A percentile compares a stretch with the other conserved stretches of the same genome.
Evolutionary conservation across 2,888 invertebrate species (phyloP).

Genomic region (Meteorus colon): DNA sequence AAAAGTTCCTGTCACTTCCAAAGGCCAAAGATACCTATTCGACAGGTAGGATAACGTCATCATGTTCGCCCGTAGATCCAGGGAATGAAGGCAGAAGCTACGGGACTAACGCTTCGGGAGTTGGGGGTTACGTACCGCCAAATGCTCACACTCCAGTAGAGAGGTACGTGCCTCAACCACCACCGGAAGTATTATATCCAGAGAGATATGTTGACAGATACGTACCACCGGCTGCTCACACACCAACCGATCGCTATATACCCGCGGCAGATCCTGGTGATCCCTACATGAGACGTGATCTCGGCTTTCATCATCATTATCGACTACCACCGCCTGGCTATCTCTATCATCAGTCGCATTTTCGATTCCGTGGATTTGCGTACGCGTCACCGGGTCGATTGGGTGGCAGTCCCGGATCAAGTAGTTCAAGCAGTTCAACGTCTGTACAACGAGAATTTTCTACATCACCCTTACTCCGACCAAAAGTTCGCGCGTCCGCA

Average conservation of each 20-base stretch:
- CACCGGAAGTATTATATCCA: slow-evolving; percentile 70
- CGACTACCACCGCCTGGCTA: slow-evolving; percentile 75
- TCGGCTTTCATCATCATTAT: slow-evolving; percentile 77
- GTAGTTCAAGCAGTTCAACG: slow-evolving; percentile 74
- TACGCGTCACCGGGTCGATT: slow-evolving; percentile 69
- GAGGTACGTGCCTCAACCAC: slow-evolving; percentile 79
- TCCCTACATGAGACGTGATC: slow-evolving; percentile 77
- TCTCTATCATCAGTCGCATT: slow-evolving; percentile 71
- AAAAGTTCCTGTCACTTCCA: slow-evolving; percentile 69
- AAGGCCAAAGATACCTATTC: slow-evolving; percentile 70
- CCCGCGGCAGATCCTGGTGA: slow-evolving; percentile 75
- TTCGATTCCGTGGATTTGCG: slow-evolving; percentile 69
- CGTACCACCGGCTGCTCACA: slow-evolving; percentile 81
- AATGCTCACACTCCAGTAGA: slow-evolving; percentile 84
- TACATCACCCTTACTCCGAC: slow-evolving; percentile 72
- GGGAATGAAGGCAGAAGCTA: slow-evolving; percentile 36
- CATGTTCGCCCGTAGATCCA: slow-evolving; percentile 54
- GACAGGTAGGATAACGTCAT: slow-evolving; percentile 60
- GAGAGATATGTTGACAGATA: slow-evolving; percentile 75
- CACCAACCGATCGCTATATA: slow-evolving; percentile 83
- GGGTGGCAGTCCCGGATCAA: slow-evolving; percentile 74
- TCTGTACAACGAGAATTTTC: slow-evolving; percentile 73
- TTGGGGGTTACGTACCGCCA: slow-evolving; percentile 77
- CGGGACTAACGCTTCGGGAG: slow-evolving; percentile 52
- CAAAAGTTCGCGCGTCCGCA: slow-evolving; percentile 70